Evolutionary conservation across 2,888 invertebrate species (phyloP).

Genomic region (Chesias legatella): DNA sequence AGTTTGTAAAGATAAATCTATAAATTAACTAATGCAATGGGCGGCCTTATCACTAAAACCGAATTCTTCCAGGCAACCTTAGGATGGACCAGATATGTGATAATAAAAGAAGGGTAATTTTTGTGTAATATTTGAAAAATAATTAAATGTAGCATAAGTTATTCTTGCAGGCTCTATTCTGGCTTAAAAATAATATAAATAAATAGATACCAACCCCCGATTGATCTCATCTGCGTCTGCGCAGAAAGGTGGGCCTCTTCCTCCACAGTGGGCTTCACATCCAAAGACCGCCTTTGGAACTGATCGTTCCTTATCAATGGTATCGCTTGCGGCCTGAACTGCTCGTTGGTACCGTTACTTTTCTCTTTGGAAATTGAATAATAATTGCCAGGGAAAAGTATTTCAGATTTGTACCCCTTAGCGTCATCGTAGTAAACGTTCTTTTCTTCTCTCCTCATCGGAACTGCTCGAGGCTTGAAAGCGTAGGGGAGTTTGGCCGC

Average conservation of each 20-base stretch:
- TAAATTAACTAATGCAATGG: too few species aligned
- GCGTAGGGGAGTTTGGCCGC: constrained; percentile 46
- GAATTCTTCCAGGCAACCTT: too few species aligned
- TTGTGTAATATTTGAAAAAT: too few species aligned
- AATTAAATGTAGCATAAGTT: too few species aligned
- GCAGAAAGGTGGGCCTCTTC: constrained; percentile 55
- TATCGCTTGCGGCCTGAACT: constrained; percentile 60
- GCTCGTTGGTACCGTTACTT: constrained; percentile 41
- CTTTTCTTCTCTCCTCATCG: constrained; percentile 50
- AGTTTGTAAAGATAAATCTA: too few species aligned
- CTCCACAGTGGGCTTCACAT: constrained; percentile 54
- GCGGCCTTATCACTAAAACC: too few species aligned
- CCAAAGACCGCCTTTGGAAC: constrained; percentile 57
- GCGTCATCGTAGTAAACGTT: constrained; percentile 55
- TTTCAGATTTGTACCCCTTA: constrained; percentile 54
- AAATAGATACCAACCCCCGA: constrained; percentile 57
- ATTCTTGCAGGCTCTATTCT: too few species aligned
- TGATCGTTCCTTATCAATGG: constrained; percentile 60
- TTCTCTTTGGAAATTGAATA: constrained; percentile 73
- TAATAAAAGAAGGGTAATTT: too few species aligned
- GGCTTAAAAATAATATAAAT: constrained; percentile 6
- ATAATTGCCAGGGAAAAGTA: constrained; percentile 76
- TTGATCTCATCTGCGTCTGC: constrained; percentile 60
- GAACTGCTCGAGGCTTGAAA: constrained; percentile 64
- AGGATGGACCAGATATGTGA: too few species aligned